Evolutionary conservation across 2,888 invertebrate genomes (phyloP).

Genomic region (Geophilus truncorum): DNA sequence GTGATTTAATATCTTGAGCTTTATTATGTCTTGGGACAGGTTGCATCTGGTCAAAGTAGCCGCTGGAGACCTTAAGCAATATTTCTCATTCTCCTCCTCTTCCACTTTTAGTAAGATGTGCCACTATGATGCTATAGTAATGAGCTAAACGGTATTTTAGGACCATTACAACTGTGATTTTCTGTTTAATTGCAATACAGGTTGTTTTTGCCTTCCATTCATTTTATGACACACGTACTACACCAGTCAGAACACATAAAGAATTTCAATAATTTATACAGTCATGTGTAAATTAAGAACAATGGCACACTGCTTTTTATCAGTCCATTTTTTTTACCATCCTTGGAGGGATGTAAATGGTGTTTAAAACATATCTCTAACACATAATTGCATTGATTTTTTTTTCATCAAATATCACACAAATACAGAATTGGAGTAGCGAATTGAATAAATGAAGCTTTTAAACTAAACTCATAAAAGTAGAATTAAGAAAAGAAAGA

Average conservation of each 20-base stretch:
- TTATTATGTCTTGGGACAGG: too few species aligned
- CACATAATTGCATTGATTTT: slow-evolving; percentile 10
- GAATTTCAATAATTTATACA: not conserved
- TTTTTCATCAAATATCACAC: slow-evolving; percentile 4
- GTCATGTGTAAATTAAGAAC: not conserved
- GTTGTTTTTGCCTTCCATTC: not conserved
- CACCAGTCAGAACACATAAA: not conserved
- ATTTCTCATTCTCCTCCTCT: too few species aligned
- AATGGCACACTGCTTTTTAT: not conserved
- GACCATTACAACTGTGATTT: not conserved
- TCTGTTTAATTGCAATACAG: not conserved
- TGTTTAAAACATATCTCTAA: not conserved
- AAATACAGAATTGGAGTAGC: not conserved
- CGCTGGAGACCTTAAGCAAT: too few species aligned
- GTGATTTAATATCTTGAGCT: too few species aligned
- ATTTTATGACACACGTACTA: not conserved
- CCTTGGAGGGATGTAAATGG: not conserved
- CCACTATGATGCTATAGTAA: too few species aligned
- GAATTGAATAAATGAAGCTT: not conserved
- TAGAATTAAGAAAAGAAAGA: not conserved
- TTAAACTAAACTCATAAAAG: not conserved
- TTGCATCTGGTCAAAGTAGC: too few species aligned
- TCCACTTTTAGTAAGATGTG: too few species aligned
- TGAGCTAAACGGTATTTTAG: too few species aligned
- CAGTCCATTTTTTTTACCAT: not conserved